Evolutionary conservation across 2,113 vertebrate species (phyloP).

Genomic region (Zapus hudsonius): DNA sequence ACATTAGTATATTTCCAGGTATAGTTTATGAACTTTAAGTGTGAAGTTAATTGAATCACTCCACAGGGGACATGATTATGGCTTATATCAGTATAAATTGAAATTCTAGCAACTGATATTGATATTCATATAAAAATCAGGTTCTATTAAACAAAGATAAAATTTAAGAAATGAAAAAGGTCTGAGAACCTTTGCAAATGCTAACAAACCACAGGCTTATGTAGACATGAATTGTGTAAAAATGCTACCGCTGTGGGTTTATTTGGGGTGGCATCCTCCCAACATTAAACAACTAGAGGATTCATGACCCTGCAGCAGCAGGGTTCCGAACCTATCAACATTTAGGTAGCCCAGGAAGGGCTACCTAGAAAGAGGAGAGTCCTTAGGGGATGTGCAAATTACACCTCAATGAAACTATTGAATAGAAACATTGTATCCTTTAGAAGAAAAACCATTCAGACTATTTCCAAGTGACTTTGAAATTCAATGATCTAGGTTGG

Average conservation of each 20-base stretch:
- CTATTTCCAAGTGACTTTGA: too few relatives aligned
- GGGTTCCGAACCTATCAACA: too few relatives aligned
- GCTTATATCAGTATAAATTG: conserved; percentile 36
- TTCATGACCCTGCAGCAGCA: too few relatives aligned
- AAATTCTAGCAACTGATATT: conserved; percentile 50
- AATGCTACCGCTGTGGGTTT: background rate
- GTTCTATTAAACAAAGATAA: conserved; percentile 37
- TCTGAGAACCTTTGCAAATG: background rate
- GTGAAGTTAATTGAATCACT: background rate
- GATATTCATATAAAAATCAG: conserved; percentile 33
- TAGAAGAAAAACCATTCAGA: too few relatives aligned
- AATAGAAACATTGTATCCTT: too few relatives aligned
- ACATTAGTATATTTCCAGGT: conserved; percentile 14
- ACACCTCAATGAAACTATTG: too few relatives aligned
- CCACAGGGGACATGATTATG: background rate
- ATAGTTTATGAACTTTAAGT: conserved; percentile 42
- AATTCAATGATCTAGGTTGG: too few relatives aligned
- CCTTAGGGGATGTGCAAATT: too few relatives aligned
- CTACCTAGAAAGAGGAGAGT: too few relatives aligned
- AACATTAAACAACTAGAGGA: too few relatives aligned
- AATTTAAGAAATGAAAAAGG: conserved; percentile 44
- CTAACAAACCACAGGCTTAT: background rate
- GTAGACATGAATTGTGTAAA: background rate
- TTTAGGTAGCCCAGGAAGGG: too few relatives aligned
- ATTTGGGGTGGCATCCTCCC: too few relatives aligned